phyloP scores from a whole-genome alignment of 2,113 vertebrate species.

The Notiomystis cincta region DNA sequence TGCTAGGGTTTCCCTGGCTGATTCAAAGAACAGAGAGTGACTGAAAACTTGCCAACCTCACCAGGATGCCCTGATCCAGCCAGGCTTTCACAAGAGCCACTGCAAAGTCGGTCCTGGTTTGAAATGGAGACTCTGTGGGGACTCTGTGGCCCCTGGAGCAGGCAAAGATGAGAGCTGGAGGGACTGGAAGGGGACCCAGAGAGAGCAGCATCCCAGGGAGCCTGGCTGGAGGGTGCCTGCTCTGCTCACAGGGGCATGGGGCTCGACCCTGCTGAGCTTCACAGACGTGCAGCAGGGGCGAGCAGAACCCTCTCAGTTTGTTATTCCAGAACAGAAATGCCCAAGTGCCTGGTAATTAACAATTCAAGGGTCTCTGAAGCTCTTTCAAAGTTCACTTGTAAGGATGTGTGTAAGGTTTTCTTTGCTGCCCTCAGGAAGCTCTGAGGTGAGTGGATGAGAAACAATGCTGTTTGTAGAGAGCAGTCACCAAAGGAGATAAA shows the following conservation, averaged over 20 bases:
- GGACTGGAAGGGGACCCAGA: neutral
- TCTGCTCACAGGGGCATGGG: accelerated
- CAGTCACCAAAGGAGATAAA: neutral
- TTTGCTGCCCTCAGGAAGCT: neutral
- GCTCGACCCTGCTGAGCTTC: neutral
- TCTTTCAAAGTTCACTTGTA: neutral
- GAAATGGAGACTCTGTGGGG: accelerated
- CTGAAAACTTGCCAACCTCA: slow-evolving; percentile 9
- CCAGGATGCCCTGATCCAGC: neutral
- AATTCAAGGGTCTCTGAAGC: neutral
- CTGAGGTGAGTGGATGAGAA: neutral
- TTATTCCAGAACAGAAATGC: neutral
- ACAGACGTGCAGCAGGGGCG: accelerated
- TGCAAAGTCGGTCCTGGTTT: accelerated
- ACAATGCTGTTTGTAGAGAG: neutral
- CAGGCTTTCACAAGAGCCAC: neutral
- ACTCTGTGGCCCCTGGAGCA: neutral
- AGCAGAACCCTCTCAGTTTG: neutral
- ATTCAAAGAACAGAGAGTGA: neutral
- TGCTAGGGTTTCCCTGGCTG: neutral
- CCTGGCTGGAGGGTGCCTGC: neutral
- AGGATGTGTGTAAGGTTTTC: neutral
- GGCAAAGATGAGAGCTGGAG: accelerated
- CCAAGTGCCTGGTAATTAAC: neutral
- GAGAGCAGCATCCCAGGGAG: neutral